phyloP scores from a whole-genome alignment of 2,797 vertebrate genomes.

The Urosaurus nigricauda region DNA sequence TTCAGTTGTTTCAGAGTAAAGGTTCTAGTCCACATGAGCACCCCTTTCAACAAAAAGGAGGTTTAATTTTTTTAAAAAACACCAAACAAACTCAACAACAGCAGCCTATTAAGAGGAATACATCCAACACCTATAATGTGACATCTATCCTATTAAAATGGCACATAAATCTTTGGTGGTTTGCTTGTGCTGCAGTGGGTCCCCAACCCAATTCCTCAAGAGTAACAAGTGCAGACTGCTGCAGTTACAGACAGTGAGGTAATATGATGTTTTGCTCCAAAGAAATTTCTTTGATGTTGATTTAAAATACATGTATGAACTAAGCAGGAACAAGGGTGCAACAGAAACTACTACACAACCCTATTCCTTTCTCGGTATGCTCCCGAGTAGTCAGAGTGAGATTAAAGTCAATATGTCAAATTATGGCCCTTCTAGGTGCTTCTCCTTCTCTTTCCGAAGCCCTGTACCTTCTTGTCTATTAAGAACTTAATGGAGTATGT shows the following conservation, averaged over 20 bases:
- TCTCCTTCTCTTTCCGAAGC: too few species aligned
- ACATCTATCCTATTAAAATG: neutral
- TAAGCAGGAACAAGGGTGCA: neutral
- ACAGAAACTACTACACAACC: neutral
- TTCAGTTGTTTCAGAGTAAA: neutral
- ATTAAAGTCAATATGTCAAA: neutral
- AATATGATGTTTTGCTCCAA: neutral
- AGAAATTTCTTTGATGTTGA: neutral
- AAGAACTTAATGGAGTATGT: too few species aligned
- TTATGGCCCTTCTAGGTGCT: too few species aligned
- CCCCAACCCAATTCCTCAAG: too few species aligned
- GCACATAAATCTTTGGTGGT: neutral
- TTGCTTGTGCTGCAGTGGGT: neutral
- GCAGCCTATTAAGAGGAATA: neutral
- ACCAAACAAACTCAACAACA: too few species aligned
- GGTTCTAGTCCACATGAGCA: constrained; percentile 35
- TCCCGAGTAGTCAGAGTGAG: neutral
- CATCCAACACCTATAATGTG: neutral
- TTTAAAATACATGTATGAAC: neutral
- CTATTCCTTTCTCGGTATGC: neutral
- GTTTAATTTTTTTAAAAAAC: neutral
- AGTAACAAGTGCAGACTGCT: neutral
- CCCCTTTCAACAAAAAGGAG: neutral
- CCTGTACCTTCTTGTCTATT: too few species aligned
- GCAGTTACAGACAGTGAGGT: neutral